phyloP scores from a whole-genome alignment of 2,113 vertebrate species.

The Syrmaticus mikado region DNA sequence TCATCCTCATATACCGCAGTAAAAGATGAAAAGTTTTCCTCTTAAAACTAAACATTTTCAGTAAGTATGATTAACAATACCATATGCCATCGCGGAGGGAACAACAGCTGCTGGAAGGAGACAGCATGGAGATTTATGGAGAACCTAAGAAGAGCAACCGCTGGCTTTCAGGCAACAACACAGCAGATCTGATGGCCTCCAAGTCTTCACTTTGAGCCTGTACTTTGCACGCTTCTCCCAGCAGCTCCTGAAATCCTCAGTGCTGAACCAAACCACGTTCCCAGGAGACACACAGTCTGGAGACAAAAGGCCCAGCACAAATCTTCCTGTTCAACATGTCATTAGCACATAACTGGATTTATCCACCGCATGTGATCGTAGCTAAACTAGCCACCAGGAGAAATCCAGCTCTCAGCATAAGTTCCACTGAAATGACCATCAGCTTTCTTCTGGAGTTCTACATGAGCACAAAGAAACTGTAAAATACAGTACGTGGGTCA shows the following conservation, averaged over 20 bases:
- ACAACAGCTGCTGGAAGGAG: not conserved
- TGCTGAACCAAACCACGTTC: not conserved
- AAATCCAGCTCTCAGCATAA: not conserved
- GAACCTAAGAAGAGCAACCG: not conserved
- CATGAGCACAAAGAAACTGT: not conserved
- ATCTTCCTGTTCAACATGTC: not conserved
- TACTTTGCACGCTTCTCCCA: not conserved
- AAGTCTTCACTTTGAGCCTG: not conserved
- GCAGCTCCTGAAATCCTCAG: not conserved
- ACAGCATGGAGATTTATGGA: not conserved
- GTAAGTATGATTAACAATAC: not conserved
- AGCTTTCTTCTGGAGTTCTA: not conserved
- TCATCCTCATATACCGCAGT: not conserved
- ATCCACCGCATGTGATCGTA: not conserved
- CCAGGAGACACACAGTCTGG: not conserved
- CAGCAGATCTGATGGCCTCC: rapidly evolving
- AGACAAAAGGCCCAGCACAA: not conserved
- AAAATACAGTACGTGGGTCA: rapidly evolving
- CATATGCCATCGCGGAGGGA: not conserved
- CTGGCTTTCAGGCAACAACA: not conserved
- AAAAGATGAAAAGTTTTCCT: not conserved
- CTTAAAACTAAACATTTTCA: not conserved
- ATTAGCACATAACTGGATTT: not conserved
- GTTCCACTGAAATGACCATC: not conserved
- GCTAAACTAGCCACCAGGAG: not conserved